Evolutionary conservation across 2,797 vertebrate species (phyloP).

Genomic region (Glyptemys insculpta): DNA sequence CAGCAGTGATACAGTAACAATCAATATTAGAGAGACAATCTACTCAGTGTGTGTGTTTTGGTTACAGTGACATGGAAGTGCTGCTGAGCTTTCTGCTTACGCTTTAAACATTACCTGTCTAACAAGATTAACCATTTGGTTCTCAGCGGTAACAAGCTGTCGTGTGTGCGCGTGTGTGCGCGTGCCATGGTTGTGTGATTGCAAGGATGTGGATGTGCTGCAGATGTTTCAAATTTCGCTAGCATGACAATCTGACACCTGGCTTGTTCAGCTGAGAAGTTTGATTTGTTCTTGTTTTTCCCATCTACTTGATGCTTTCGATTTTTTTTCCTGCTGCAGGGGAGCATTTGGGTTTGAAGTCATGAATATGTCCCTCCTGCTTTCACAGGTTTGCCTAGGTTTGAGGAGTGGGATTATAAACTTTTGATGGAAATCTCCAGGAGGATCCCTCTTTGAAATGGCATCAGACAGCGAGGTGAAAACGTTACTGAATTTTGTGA

Average conservation of each 20-base stretch:
- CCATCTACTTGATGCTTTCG: neutral
- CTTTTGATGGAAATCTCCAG: conserved; percentile 78
- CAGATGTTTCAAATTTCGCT: accelerated
- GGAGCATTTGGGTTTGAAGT: neutral
- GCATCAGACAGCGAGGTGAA: conserved; percentile 98
- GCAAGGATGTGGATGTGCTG: accelerated
- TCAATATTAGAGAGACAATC: conserved; percentile 57
- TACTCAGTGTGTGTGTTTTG: neutral
- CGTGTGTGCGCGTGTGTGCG: neutral
- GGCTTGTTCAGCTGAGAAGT: neutral
- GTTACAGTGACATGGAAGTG: conserved; percentile 69
- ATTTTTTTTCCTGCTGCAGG: neutral
- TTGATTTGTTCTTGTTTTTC: neutral
- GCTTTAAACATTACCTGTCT: conserved; percentile 53
- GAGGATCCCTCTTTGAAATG: conserved; percentile 80
- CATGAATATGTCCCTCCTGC: neutral
- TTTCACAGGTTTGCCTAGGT: conserved; percentile 59
- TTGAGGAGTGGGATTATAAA: conserved; percentile 18
- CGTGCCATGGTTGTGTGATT: neutral
- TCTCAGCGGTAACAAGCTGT: neutral
- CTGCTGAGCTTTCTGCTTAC: conserved; percentile 48
- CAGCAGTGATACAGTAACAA: conserved; percentile 31
- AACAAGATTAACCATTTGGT: conserved; percentile 53
- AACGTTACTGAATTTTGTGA: conserved; percentile 97
- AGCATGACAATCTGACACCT: neutral